phyloP scores from a whole-genome alignment of 1,140 invertebrate species.

The Leptinotarsa texana region DNA sequence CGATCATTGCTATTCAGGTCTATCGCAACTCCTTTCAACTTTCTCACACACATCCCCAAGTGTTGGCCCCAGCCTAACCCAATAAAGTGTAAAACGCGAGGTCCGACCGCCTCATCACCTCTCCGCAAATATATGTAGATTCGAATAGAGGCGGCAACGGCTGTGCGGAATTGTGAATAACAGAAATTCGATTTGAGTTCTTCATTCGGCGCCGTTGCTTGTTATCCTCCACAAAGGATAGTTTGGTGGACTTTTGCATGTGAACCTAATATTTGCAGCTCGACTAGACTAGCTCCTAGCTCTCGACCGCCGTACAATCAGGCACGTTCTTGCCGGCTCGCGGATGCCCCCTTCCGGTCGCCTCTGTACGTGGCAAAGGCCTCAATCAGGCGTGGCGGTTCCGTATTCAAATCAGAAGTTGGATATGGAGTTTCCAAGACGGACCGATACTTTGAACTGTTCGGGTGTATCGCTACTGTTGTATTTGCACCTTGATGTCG shows the following conservation, averaged over 20 bases:
- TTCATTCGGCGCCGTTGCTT: slow-evolving; percentile 40
- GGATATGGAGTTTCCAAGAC: neutral
- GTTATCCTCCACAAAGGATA: slow-evolving; percentile 46
- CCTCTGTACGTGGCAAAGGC: slow-evolving; percentile 5
- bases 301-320: slow-evolving; percentile 4
- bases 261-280: slow-evolving; percentile 46
- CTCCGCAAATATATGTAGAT: slow-evolving; percentile 53
- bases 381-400: slow-evolving; percentile 8
- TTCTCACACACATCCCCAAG: neutral
- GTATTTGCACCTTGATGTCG: too few relatives aligned
- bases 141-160: slow-evolving; percentile 34
- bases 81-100: slow-evolving; percentile 42
- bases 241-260: slow-evolving; percentile 49
- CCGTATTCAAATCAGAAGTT: slow-evolving; percentile 19
- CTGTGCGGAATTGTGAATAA: slow-evolving; percentile 49
- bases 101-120: slow-evolving; percentile 46
- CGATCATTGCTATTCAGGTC: neutral
- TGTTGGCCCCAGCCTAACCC: slow-evolving; percentile 35
- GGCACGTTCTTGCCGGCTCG: neutral
- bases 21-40: neutral
- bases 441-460: too few relatives aligned
- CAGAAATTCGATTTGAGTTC: slow-evolving; percentile 54
- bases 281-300: slow-evolving; percentile 15
- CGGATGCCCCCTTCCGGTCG: slow-evolving; percentile 5
- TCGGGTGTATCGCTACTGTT: too few relatives aligned